phyloP scores from a whole-genome alignment of 2,888 invertebrate species.

The Cataglyphis rosenhaueri region DNA sequence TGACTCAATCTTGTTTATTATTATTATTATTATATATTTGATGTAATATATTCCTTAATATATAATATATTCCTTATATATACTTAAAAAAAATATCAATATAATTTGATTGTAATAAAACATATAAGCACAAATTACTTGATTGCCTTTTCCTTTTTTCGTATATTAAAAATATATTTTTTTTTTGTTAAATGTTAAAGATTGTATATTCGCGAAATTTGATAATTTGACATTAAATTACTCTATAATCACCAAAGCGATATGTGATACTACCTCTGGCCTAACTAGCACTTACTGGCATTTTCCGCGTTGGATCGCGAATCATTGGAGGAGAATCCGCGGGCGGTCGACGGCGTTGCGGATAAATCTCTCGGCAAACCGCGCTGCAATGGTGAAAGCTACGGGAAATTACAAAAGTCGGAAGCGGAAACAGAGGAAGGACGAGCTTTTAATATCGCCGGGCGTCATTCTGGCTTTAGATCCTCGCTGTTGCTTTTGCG shows the following conservation, averaged over 20 bases:
- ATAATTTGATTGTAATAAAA: too few species aligned
- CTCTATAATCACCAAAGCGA: slow-evolving; percentile 4
- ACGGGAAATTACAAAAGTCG: slow-evolving; percentile 85
- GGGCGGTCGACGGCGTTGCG: slow-evolving; percentile 58
- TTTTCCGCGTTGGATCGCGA: slow-evolving; percentile 53
- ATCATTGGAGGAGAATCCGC: slow-evolving; percentile 59
- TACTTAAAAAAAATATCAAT: too few species aligned
- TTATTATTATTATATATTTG: too few species aligned
- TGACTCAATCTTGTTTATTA: too few species aligned
- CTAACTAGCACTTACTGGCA: slow-evolving; percentile 27
- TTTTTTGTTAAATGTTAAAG: neutral
- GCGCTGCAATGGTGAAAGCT: slow-evolving; percentile 76
- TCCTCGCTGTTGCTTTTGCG: slow-evolving; percentile 60
- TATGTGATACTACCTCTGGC: neutral
- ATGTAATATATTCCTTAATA: too few species aligned
- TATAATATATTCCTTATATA: too few species aligned
- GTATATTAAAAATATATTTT: neutral
- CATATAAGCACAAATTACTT: too few species aligned
- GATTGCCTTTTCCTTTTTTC: too few species aligned
- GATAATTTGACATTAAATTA: neutral
- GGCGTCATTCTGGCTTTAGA: slow-evolving; percentile 74
- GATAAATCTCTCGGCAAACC: slow-evolving; percentile 70
- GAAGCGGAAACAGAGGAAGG: slow-evolving; percentile 83
- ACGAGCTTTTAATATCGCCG: slow-evolving; percentile 83
- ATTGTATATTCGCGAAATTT: slow-evolving; percentile 1